phyloP scores from a whole-genome alignment of 2,113 vertebrate genomes.

The Sphyrna mokarran region DNA sequence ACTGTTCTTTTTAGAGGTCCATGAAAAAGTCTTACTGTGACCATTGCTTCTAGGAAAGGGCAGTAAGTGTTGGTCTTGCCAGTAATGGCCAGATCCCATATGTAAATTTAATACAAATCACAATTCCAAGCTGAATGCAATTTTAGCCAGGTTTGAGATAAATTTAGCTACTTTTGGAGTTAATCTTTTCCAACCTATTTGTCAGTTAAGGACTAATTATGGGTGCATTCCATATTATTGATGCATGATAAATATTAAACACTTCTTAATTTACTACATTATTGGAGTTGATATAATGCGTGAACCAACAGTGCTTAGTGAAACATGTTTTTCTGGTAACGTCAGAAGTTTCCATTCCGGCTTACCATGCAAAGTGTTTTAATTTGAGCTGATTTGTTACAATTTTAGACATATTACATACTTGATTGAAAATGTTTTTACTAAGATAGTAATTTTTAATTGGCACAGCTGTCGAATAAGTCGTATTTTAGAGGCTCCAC shows the following conservation, averaged over 20 bases:
- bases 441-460: background rate
- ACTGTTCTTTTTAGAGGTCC: background rate
- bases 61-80: background rate
- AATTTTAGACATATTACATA: background rate
- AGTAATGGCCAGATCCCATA: background rate
- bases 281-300: background rate
- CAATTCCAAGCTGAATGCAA: background rate
- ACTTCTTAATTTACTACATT: background rate
- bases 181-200: background rate
- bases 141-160: background rate
- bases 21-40: background rate
- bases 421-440: background rate
- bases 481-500: conserved; percentile 62
- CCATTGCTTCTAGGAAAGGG: background rate
- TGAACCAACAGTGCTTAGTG: background rate
- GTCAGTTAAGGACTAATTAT: background rate
- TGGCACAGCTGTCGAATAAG: conserved; percentile 59
- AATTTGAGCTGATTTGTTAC: background rate
- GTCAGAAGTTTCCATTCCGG: background rate
- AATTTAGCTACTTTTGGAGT: background rate
- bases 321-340: background rate
- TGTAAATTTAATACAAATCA: background rate
- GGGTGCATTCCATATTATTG: background rate
- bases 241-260: background rate
- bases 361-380: background rate